Percentiles rank a stretch among this genome's conserved stretches.
Conservation (phyloP, 2,797 vertebrate genomes). For the Crocodylus rhombifer region DNA sequence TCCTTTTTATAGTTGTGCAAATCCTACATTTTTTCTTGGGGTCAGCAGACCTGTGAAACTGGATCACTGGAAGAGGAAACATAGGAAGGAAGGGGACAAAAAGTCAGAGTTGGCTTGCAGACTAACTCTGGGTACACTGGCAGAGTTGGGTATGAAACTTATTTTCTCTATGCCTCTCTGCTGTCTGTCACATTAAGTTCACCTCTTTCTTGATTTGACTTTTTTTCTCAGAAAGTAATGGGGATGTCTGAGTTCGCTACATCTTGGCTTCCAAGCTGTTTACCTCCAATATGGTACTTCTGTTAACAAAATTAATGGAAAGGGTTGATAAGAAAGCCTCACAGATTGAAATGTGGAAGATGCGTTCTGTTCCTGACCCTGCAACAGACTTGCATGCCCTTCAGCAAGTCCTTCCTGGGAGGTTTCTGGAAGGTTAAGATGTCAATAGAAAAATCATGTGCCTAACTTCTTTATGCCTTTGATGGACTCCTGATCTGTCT, state of each 20-base stretch:
- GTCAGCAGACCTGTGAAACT: background rate
- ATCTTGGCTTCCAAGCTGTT: background rate
- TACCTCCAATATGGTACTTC: background rate
- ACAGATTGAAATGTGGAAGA: background rate
- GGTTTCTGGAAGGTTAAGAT: background rate
- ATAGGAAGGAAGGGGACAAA: background rate
- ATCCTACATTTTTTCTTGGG: background rate
- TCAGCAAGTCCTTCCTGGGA: rapidly evolving
- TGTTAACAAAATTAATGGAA: background rate
- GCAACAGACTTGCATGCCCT: background rate
- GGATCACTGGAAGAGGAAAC: background rate
- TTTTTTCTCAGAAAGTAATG: background rate
- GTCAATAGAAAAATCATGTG: background rate
- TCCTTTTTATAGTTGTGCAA: background rate
- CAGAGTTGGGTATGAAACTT: constrained; percentile 10
- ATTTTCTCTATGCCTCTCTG: background rate
- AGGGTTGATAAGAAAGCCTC: background rate
- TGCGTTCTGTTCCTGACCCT: background rate
- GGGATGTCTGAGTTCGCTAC: background rate
- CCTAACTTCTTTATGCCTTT: background rate
- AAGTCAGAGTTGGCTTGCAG: constrained; percentile 14
- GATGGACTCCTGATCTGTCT: background rate
- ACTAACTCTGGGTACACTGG: background rate
- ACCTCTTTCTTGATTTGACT: background rate
- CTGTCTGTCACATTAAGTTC: background rate